phyloP scores from a whole-genome alignment of 2,113 vertebrate genomes.

The Nibea albiflora region DNA sequence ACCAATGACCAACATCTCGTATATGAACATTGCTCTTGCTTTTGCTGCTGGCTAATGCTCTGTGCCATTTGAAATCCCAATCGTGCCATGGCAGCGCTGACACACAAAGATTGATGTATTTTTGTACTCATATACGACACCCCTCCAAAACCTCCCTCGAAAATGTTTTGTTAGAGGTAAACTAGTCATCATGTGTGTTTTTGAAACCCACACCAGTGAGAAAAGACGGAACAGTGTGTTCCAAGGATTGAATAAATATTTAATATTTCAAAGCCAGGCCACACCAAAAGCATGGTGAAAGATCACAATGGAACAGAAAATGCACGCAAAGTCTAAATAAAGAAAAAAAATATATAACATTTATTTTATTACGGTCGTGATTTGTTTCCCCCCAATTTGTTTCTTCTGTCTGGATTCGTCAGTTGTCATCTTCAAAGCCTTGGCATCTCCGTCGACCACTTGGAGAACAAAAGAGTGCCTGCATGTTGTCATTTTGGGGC shows the following conservation, averaged over 20 bases:
- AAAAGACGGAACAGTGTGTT: slow-evolving; percentile 63
- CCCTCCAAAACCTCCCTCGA: slow-evolving; percentile 8
- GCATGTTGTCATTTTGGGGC: slow-evolving; percentile 60
- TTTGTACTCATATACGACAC: slow-evolving; percentile 21
- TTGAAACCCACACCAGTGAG: slow-evolving; percentile 75
- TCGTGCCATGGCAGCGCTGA: slow-evolving; percentile 58
- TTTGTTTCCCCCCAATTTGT: slow-evolving; percentile 27
- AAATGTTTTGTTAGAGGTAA: slow-evolving; percentile 72
- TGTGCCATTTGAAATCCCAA: slow-evolving; percentile 41
- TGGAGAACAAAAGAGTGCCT: slow-evolving; percentile 61
- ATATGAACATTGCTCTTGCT: not conserved
- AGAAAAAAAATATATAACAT: slow-evolving; percentile 43
- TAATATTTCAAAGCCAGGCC: slow-evolving; percentile 72
- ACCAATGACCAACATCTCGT: not conserved
- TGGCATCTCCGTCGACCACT: slow-evolving; percentile 42
- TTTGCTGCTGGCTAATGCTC: slow-evolving; percentile 24
- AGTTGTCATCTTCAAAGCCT: slow-evolving; percentile 73
- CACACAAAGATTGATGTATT: slow-evolving; percentile 66
- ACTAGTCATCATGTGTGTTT: slow-evolving; percentile 74
- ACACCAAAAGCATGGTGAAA: slow-evolving; percentile 66
- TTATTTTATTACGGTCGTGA: slow-evolving; percentile 53
- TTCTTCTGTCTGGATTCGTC: slow-evolving; percentile 58
- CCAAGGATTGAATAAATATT: slow-evolving; percentile 79
- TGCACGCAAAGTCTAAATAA: slow-evolving; percentile 57
- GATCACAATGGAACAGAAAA: slow-evolving; percentile 56